Conservation (phyloP, 2,113 vertebrate genomes). For the Ardeotis arabs region DNA sequence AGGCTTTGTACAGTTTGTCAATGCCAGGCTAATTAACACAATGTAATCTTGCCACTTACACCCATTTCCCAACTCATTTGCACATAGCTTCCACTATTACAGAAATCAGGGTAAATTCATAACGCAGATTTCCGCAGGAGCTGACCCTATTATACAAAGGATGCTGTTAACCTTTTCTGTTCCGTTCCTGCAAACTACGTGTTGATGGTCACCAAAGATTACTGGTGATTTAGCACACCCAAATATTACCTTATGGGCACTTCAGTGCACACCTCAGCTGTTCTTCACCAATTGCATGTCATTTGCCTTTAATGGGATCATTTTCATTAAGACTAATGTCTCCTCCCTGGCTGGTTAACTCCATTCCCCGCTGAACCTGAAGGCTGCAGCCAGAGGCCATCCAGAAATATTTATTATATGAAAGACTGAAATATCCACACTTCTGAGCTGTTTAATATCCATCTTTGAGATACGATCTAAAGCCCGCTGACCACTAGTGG, state of each 20-base stretch:
- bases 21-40: slow-evolving; percentile 38
- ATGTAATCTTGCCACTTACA: slow-evolving; percentile 13
- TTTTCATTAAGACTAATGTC: slow-evolving; percentile 22
- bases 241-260: neutral
- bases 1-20: neutral
- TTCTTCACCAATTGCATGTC: neutral
- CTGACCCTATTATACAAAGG: neutral
- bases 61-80: slow-evolving; percentile 50
- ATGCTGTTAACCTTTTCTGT: neutral
- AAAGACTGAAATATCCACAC: neutral
- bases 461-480: neutral
- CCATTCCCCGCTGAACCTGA: neutral
- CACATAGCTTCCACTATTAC: neutral
- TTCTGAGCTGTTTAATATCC: neutral
- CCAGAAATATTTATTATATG: neutral
- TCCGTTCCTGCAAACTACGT: neutral
- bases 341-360: slow-evolving; percentile 1
- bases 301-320: slow-evolving; percentile 12
- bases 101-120: neutral
- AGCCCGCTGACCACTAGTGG: neutral
- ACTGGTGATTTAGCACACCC: neutral
- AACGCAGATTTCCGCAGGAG: neutral
- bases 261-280: neutral
- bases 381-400: neutral
- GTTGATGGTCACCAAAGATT: neutral